These are phyloP conservation scores for Coluber constrictor DNA, from an alignment of 2,797 vertebrate genomes.

Conservation along the genomic window DNA sequence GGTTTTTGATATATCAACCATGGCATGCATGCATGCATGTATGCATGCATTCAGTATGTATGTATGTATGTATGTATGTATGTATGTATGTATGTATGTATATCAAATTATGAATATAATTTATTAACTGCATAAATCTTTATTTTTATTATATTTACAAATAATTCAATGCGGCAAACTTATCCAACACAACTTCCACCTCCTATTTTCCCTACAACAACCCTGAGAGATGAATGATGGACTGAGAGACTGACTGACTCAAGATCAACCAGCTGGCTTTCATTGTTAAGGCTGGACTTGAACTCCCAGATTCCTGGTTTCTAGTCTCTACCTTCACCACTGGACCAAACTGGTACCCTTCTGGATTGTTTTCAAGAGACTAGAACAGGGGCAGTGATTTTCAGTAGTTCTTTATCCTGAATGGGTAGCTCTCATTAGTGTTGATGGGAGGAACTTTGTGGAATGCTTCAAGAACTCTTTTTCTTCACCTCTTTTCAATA, in stretches of 20 bases:
- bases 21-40: not conserved
- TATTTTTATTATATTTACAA: not conserved
- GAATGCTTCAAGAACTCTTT: not conserved
- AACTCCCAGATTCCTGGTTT: not conserved
- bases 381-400: not conserved
- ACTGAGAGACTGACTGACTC: not conserved
- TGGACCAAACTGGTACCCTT: not conserved
- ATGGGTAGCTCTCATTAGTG: not conserved
- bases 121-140: not conserved
- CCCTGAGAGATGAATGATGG: not conserved
- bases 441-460: not conserved
- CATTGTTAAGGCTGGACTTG: not conserved
- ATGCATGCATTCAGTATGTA: too few species aligned
- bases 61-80: too few species aligned
- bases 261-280: not conserved
- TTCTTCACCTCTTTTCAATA: not conserved
- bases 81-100: too few species aligned
- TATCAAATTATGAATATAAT: not conserved
- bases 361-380: not conserved
- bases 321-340: not conserved
- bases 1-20: not conserved
- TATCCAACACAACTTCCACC: not conserved
- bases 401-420: not conserved
- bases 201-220: not conserved
- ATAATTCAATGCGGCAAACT: not conserved